Evolutionary conservation across 2,113 vertebrate species (phyloP).

Genomic region (human): DNA sequence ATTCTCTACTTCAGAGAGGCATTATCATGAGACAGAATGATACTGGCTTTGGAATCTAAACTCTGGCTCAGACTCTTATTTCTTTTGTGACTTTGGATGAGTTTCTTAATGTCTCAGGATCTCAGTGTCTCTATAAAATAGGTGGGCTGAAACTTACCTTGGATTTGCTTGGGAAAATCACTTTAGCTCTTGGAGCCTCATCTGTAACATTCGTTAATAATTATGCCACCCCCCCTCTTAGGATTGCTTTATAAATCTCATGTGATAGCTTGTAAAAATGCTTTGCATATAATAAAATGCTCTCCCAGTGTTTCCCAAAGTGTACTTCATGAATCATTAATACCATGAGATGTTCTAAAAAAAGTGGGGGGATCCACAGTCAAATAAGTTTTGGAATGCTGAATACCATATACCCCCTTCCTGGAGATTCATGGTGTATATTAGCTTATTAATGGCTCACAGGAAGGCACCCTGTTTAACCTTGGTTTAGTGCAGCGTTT

Average conservation of each 20-base stretch:
- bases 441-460: neutral
- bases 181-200: neutral
- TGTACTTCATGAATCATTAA: neutral
- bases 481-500: slow-evolving; percentile 9
- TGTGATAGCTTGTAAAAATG: neutral
- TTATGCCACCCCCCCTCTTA: neutral
- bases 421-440: neutral
- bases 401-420: neutral
- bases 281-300: neutral
- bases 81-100: neutral
- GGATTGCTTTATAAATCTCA: neutral
- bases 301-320: slow-evolving; percentile 42
- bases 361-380: neutral
- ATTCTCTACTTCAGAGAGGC: neutral
- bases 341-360: neutral
- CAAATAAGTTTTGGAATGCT: slow-evolving; percentile 10
- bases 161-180: slow-evolving; percentile 34
- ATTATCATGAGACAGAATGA: neutral
- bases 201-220: neutral
- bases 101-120: neutral
- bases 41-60: neutral
- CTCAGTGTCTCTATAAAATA: neutral
- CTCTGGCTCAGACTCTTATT: neutral
- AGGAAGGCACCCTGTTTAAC: neutral
- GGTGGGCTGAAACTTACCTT: neutral